A percentile compares a stretch with the other conserved stretches of the same genome.
These are phyloP conservation scores for Porphyrio hochstetteri DNA, from an alignment of 2,113 vertebrate genomes.

Conservation along the genomic window DNA sequence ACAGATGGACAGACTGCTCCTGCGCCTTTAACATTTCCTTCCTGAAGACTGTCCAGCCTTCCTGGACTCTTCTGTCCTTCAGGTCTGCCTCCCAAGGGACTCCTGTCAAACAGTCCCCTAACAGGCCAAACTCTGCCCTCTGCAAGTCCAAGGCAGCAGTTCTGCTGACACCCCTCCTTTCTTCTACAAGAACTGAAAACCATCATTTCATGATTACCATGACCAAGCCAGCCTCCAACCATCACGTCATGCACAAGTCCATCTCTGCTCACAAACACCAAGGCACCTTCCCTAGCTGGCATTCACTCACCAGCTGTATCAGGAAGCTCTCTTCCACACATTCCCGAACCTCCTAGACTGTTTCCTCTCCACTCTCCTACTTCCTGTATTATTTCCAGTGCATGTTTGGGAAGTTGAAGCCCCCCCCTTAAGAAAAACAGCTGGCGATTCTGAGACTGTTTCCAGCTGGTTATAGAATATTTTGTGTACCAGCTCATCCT, in stretches of 20 bases:
- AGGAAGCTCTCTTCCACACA: not conserved
- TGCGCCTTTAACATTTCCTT: not conserved
- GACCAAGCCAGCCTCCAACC: not conserved
- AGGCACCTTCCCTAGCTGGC: no score
- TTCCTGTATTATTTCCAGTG: not conserved
- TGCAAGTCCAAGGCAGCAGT: not conserved
- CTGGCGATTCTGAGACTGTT: fast-evolving
- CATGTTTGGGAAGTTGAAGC: not conserved
- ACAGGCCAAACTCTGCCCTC: not conserved
- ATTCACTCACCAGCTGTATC: not conserved
- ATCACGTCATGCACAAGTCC: not conserved
- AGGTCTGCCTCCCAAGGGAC: not conserved
- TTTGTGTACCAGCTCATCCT: not conserved
- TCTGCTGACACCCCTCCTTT: not conserved
- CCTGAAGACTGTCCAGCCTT: not conserved
- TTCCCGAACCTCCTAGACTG: not conserved
- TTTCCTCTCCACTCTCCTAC: not conserved
- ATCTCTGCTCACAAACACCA: no score
- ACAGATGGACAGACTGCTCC: not conserved
- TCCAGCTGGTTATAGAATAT: not conserved
- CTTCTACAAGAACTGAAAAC: not conserved
- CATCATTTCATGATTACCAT: not conserved
- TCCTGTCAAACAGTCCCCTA: not conserved
- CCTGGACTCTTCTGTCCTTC: not conserved
- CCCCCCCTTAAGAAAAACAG: not conserved